Conservation (phyloP, 2,888 invertebrate species). For the Corbicula japonica region DNA sequence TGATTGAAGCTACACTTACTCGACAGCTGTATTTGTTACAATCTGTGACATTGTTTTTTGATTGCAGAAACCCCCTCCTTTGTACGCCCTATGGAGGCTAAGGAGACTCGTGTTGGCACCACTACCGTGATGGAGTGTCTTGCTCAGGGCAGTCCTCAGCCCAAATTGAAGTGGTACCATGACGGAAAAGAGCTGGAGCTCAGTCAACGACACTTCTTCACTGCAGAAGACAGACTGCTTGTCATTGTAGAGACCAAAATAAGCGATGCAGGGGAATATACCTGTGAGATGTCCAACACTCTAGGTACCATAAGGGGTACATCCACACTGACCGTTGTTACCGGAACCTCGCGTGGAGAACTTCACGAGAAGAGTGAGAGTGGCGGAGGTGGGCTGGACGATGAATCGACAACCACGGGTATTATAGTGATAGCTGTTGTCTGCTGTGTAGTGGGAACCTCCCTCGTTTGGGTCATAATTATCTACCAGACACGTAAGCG, state of each 20-base stretch:
- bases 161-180: constrained; percentile 93
- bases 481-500: constrained; percentile 93
- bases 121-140: constrained; percentile 95
- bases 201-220: constrained; percentile 94
- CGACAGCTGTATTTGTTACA: no score
- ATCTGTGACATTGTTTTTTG: no score
- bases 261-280: constrained; percentile 94
- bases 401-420: constrained; percentile 91
- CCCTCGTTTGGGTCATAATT: constrained; percentile 96
- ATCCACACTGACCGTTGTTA: constrained; percentile 91
- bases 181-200: constrained; percentile 91
- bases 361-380: constrained; percentile 87
- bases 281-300: constrained; percentile 95
- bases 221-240: constrained; percentile 94
- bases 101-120: constrained; percentile 93
- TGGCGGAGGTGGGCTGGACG: constrained; percentile 87
- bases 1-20: no score
- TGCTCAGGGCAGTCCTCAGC: constrained; percentile 94
- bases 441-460: constrained; percentile 96
- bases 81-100: constrained; percentile 93
- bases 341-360: constrained; percentile 80
- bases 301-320: constrained; percentile 92
- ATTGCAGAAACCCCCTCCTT: constrained; percentile 94
- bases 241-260: constrained; percentile 94
- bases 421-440: constrained; percentile 96